These are phyloP conservation scores for Pectinophora gossypiella DNA, from an alignment of 1,140 invertebrate genomes.

Conservation along the genomic window DNA sequence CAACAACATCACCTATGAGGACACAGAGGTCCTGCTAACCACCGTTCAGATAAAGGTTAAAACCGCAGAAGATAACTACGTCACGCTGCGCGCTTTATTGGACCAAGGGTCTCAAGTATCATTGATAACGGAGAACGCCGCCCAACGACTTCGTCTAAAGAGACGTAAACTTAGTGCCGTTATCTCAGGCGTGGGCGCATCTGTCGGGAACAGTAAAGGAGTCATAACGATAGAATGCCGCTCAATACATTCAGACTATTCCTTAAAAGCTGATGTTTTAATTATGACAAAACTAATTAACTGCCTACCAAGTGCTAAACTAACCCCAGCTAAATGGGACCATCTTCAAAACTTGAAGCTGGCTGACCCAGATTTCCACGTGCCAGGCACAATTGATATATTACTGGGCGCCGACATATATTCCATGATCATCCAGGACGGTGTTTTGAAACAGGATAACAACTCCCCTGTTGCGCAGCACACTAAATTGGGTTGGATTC, in stretches of 20 bases:
- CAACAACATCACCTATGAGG: too few relatives aligned
- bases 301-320: constrained; percentile 15
- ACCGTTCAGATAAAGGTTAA: too few relatives aligned
- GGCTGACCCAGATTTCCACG: constrained; percentile 12
- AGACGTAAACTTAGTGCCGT: constrained; percentile 9
- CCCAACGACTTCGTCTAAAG: constrained; percentile 12
- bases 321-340: constrained; percentile 9
- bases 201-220: constrained; percentile 12
- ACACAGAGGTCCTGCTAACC: too few relatives aligned
- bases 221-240: constrained; percentile 4
- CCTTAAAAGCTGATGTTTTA: constrained; percentile 11
- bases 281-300: constrained; percentile 15
- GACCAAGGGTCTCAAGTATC: constrained; percentile 12
- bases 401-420: constrained; percentile 8
- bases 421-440: constrained; percentile 6
- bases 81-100: constrained; percentile 11
- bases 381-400: constrained; percentile 6
- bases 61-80: too few relatives aligned
- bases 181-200: constrained; percentile 10
- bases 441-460: constrained; percentile 6
- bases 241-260: constrained; percentile 8
- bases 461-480: neutral
- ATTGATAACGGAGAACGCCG: constrained; percentile 14
- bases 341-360: constrained; percentile 11
- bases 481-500: constrained; percentile 4